A percentile compares a stretch with the other conserved stretches of the same genome.
These are phyloP conservation scores for Ambastaia sidthimunki DNA, from an alignment of 2,797 vertebrate genomes.

Conservation along the genomic window DNA sequence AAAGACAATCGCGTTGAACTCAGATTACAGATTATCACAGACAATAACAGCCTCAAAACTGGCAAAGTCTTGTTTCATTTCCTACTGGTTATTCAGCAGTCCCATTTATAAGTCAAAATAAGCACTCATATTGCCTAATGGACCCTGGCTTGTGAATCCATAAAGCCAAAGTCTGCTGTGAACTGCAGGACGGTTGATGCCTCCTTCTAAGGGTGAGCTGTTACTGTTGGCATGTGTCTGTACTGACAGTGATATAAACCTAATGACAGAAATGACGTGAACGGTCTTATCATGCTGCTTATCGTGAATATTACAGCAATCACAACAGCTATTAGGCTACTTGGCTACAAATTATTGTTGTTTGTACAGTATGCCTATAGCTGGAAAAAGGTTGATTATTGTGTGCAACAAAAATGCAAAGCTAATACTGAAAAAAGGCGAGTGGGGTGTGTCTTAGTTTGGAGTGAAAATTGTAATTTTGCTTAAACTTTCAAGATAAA, in stretches of 20 bases:
- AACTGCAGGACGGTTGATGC: not conserved
- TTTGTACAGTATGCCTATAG: conserved; percentile 32
- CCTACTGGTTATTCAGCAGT: conserved; percentile 21
- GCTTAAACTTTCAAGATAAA: not conserved
- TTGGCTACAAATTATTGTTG: conserved; percentile 22
- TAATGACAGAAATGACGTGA: conserved; percentile 71
- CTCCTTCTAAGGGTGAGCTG: not conserved
- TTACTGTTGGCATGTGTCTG: conserved; percentile 55
- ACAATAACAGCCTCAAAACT: conserved; percentile 33
- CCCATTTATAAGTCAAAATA: conserved; percentile 48
- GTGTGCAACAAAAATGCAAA: not conserved
- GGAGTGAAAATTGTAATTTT: not conserved
- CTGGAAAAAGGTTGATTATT: conserved; percentile 27
- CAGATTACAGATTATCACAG: conserved; percentile 52
- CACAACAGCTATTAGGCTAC: conserved; percentile 43
- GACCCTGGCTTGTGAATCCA: conserved; percentile 20
- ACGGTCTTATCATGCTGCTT: conserved; percentile 68
- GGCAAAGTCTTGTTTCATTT: conserved; percentile 40
- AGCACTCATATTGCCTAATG: conserved; percentile 23
- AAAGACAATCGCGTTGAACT: conserved; percentile 45
- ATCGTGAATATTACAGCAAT: conserved; percentile 44
- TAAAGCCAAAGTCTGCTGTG: not conserved
- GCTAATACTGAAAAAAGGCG: not conserved
- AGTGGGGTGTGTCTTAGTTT: not conserved
- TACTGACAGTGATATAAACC: conserved; percentile 34